Evolutionary conservation across 2,113 vertebrate species (phyloP).

Genomic region (Alces alces): DNA sequence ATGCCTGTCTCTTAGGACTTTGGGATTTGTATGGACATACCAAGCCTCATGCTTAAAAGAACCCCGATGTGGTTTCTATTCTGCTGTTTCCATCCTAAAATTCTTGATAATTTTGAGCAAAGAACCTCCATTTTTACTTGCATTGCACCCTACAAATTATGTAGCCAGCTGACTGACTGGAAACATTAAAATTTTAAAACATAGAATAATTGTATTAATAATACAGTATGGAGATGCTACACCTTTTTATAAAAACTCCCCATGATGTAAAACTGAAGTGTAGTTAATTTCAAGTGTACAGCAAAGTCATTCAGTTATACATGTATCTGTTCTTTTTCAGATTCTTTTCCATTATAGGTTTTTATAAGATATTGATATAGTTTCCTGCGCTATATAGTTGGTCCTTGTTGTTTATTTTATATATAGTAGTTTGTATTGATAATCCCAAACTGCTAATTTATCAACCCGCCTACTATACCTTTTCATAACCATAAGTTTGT

Average conservation of each 20-base stretch:
- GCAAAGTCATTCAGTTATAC: background rate
- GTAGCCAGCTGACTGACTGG: background rate
- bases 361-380: background rate
- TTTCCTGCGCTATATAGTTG: background rate
- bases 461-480: background rate
- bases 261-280: background rate
- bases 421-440: background rate
- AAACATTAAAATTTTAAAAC: background rate
- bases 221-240: background rate
- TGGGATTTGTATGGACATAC: background rate
- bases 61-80: rapidly evolving
- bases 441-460: background rate
- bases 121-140: background rate
- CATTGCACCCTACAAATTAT: background rate
- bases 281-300: background rate
- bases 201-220: background rate
- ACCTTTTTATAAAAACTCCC: background rate
- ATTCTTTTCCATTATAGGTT: background rate
- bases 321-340: background rate
- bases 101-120: background rate
- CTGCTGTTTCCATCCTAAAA: background rate
- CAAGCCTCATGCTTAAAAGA: background rate
- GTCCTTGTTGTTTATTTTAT: background rate
- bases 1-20: background rate
- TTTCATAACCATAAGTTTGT: background rate